Conservation (phyloP, 2,113 vertebrate genomes). For the Prietella phreatophila region DNA sequence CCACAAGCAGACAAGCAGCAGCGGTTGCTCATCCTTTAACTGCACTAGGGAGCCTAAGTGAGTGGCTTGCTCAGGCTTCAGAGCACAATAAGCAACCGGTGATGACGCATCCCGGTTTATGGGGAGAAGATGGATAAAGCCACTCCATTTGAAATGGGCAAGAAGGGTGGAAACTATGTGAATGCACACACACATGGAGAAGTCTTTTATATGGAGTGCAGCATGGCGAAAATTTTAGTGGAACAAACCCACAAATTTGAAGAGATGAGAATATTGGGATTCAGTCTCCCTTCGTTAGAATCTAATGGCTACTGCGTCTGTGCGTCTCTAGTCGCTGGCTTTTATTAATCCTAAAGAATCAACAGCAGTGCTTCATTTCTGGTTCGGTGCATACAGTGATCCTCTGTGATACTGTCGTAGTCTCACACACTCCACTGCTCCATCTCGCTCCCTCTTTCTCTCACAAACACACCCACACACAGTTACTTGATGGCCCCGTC, state of each 20-base stretch:
- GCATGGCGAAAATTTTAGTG: slow-evolving; percentile 58
- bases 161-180: neutral
- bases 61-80: slow-evolving; percentile 77
- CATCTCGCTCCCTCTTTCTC: neutral
- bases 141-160: neutral
- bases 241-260: neutral
- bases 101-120: slow-evolving; percentile 72
- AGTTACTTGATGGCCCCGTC: neutral
- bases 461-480: neutral
- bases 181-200: slow-evolving; percentile 4
- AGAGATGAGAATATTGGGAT: slow-evolving; percentile 10
- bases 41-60: slow-evolving; percentile 65
- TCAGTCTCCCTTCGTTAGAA: slow-evolving; percentile 5
- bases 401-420: slow-evolving; percentile 38
- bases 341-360: slow-evolving; percentile 20
- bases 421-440: slow-evolving; percentile 22
- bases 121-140: slow-evolving; percentile 66
- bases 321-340: neutral
- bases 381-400: slow-evolving; percentile 42
- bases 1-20: neutral
- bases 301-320: slow-evolving; percentile 8
- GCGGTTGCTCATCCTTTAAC: slow-evolving; percentile 64
- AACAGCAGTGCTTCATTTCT: slow-evolving; percentile 36
- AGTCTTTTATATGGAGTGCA: slow-evolving; percentile 39
- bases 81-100: slow-evolving; percentile 70